A percentile compares a stretch with the other conserved stretches of the same genome.
Conservation (phyloP, 2,888 invertebrate genomes). For the Trilocha varians region DNA sequence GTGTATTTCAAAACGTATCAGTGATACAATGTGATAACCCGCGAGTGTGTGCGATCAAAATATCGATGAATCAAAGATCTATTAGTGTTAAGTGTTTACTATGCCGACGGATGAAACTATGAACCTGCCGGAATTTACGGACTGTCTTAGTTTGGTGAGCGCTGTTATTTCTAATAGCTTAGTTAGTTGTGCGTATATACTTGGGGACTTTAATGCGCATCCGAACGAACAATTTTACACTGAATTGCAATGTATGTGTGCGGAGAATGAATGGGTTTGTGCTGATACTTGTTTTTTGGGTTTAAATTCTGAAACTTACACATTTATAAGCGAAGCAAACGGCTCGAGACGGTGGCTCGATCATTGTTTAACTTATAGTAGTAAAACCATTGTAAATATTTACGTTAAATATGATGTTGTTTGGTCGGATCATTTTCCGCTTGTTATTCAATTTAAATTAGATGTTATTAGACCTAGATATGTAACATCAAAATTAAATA, state of each 20-base stretch:
- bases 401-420: too few relatives aligned
- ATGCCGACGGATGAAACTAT: conserved; percentile 17
- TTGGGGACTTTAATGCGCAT: conserved; percentile 17
- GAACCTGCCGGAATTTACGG: conserved; percentile 15
- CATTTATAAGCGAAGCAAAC: conserved; percentile 1
- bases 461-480: too few relatives aligned
- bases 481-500: too few relatives aligned
- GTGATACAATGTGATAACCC: conserved; percentile 13
- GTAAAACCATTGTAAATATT: too few relatives aligned
- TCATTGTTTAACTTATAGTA: conserved; percentile 6
- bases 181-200: conserved; percentile 11
- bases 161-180: conserved; percentile 10
- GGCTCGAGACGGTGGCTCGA: conserved; percentile 3
- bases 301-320: not conserved
- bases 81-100: conserved; percentile 15
- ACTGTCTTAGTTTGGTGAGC: conserved; percentile 11
- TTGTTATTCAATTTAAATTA: not conserved
- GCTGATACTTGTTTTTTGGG: not conserved
- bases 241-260: not conserved
- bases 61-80: conserved; percentile 5
- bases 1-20: conserved; percentile 11
- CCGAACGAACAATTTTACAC: not conserved
- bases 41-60: conserved; percentile 10
- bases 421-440: too few relatives aligned
- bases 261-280: not conserved